phyloP scores from a whole-genome alignment of 1,140 invertebrate genomes.

The Trichonephila clavipes region DNA sequence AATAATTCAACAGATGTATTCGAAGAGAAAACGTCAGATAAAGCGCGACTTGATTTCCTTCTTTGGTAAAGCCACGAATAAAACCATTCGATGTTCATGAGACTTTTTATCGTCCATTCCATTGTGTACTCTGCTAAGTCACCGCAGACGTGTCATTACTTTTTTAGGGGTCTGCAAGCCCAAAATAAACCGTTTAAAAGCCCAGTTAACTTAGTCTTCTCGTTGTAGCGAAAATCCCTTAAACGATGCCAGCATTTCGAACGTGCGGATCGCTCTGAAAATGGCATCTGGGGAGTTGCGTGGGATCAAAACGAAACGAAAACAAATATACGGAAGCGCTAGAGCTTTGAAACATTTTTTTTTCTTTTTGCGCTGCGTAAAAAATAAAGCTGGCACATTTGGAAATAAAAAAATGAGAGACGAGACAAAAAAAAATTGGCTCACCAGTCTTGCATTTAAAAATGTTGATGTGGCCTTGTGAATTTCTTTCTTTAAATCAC shows the following conservation, averaged over 20 bases:
- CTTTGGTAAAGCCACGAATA: not conserved
- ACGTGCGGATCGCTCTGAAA: not conserved
- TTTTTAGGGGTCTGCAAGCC: not conserved
- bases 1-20: not conserved
- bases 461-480: not conserved
- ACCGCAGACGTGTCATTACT: not conserved
- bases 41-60: not conserved
- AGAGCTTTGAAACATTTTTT: not conserved
- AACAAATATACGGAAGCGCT: constrained; percentile 51
- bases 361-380: not conserved
- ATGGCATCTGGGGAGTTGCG: constrained; percentile 54
- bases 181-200: constrained; percentile 45
- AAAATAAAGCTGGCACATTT: constrained; percentile 8
- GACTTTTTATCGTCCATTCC: not conserved
- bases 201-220: not conserved
- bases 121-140: not conserved
- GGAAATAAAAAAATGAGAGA: not conserved
- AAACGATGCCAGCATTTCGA: constrained; percentile 37
- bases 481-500: not conserved
- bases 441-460: not conserved
- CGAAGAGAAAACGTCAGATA: not conserved
- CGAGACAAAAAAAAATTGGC: not conserved
- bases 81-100: not conserved
- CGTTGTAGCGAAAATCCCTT: constrained; percentile 31
- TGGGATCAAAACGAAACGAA: constrained; percentile 58